phyloP scores from a whole-genome alignment of 2,113 vertebrate genomes.

The Recurvirostra avosetta region DNA sequence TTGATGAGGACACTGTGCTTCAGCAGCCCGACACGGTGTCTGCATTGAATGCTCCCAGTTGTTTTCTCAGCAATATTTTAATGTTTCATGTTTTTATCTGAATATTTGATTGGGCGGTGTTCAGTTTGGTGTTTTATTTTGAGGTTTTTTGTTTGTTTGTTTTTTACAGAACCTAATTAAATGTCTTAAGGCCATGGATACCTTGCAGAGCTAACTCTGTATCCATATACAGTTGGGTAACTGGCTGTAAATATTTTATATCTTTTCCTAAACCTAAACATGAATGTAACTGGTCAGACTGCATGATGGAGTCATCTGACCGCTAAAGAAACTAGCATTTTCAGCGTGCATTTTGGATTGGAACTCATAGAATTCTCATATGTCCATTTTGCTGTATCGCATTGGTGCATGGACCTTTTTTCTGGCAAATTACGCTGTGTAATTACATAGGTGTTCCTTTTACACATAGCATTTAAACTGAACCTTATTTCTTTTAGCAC shows the following conservation, averaged over 20 bases:
- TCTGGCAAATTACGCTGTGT: neutral
- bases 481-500: slow-evolving; percentile 52
- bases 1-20: neutral
- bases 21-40: neutral
- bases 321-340: slow-evolving; percentile 44
- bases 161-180: slow-evolving; percentile 61
- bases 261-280: slow-evolving; percentile 47
- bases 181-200: slow-evolving; percentile 57
- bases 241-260: slow-evolving; percentile 50
- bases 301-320: slow-evolving; percentile 41
- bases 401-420: slow-evolving; percentile 5
- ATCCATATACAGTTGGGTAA: slow-evolving; percentile 61
- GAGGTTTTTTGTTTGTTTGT: slow-evolving; percentile 46
- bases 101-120: neutral
- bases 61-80: neutral
- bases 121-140: slow-evolving; percentile 31
- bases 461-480: neutral
- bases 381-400: slow-evolving; percentile 1
- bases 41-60: neutral
- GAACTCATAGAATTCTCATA: slow-evolving; percentile 3
- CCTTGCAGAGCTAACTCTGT: slow-evolving; percentile 61
- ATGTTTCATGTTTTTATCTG: neutral
- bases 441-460: neutral
- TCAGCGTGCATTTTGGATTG: slow-evolving; percentile 5
- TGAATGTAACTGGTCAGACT: slow-evolving; percentile 40